These are phyloP conservation scores for Heterochromis multidens DNA, from an alignment of 2,113 vertebrate genomes.

Conservation along the genomic window DNA sequence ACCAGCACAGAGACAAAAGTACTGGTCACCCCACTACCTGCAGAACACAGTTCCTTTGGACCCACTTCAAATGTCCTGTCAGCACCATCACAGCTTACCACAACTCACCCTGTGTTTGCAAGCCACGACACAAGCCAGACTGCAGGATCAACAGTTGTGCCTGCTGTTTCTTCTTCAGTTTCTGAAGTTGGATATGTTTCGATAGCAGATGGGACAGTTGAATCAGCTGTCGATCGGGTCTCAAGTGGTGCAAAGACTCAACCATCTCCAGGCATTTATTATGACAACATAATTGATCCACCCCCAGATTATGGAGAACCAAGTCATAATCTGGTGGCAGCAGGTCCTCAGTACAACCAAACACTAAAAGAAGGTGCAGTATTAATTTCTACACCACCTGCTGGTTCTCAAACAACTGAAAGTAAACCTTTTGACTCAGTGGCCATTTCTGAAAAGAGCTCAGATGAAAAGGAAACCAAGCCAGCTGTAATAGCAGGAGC, in stretches of 20 bases:
- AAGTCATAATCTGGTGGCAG: slow-evolving; percentile 2
- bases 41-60: background rate
- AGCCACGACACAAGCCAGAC: background rate
- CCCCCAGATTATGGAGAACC: slow-evolving; percentile 18
- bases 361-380: background rate
- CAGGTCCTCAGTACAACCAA: background rate
- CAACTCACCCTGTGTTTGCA: slow-evolving; percentile 8
- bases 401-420: slow-evolving; percentile 1
- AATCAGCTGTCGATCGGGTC: background rate
- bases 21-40: background rate
- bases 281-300: background rate
- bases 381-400: background rate
- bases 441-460: background rate
- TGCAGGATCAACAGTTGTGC: background rate
- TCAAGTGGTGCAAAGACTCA: background rate
- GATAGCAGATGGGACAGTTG: background rate
- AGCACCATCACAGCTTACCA: background rate
- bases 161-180: background rate
- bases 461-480: background rate
- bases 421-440: background rate
- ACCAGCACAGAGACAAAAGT: background rate
- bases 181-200: background rate
- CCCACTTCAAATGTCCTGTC: background rate
- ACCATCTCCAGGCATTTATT: background rate
- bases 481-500: background rate